Evolutionary conservation across 2,888 invertebrate species (phyloP).

Genomic region (Reticulitermes lucifugus): DNA sequence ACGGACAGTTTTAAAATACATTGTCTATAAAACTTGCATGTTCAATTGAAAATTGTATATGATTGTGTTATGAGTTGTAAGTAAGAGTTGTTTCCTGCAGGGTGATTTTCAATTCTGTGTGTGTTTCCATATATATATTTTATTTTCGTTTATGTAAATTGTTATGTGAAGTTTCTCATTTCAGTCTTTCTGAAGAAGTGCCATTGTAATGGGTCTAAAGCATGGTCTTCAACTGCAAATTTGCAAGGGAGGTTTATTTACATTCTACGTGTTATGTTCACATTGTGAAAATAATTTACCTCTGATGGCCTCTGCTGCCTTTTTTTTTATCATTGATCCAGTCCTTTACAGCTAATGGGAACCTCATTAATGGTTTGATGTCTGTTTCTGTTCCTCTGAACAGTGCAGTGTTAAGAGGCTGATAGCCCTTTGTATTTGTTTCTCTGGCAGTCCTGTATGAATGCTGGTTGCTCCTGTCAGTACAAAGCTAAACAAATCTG

Average conservation of each 20-base stretch:
- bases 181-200: conserved; percentile 35
- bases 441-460: no score
- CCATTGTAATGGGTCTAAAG: conserved; percentile 20
- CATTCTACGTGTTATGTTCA: background rate
- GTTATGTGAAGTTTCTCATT: conserved; percentile 16
- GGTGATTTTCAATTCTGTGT: background rate
- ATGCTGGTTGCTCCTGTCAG: no score
- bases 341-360: no score
- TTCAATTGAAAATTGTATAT: background rate
- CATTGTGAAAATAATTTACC: background rate
- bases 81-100: background rate
- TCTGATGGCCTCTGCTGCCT: no score
- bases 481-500: no score
- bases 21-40: background rate
- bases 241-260: background rate
- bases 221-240: background rate
- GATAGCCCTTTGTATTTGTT: no score
- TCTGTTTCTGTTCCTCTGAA: no score
- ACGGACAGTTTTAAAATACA: background rate
- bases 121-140: background rate
- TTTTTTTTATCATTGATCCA: no score
- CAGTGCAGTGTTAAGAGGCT: no score
- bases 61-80: background rate
- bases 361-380: no score
- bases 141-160: conserved; percentile 2